phyloP scores from a whole-genome alignment of 92 coral and sea anemone genomes.

The Porites lobata region DNA sequence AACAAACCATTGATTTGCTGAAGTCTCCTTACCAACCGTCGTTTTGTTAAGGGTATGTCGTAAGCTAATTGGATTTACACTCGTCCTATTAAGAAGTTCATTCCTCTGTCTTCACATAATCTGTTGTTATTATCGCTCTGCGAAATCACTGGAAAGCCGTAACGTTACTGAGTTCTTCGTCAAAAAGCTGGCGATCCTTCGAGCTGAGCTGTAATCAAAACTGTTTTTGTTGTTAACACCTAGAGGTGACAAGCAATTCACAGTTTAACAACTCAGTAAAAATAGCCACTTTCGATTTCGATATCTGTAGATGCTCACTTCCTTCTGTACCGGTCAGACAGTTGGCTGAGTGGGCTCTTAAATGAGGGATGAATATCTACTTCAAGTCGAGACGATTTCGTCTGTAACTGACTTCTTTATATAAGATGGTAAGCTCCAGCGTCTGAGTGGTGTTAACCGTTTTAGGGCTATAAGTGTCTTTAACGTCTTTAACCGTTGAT shows the following conservation, averaged over 20 bases:
- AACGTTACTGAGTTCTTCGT: not conserved
- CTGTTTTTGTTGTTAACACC: not conserved
- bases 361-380: too few species aligned
- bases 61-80: not conserved
- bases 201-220: not conserved
- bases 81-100: not conserved
- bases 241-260: not conserved
- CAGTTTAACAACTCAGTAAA: not conserved
- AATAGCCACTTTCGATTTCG: not conserved
- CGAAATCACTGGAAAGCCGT: not conserved
- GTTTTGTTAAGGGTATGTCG: not conserved
- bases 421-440: too few species aligned
- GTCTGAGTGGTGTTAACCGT: too few species aligned
- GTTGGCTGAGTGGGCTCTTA: too few species aligned
- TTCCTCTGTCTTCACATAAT: not conserved
- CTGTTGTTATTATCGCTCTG: not conserved
- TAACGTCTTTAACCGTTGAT: not conserved
- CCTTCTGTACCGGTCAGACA: too few species aligned
- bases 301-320: too few species aligned
- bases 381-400: too few species aligned
- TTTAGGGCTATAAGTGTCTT: too few species aligned
- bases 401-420: too few species aligned
- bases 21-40: not conserved
- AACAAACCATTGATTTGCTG: slow-evolving; percentile 44
- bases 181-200: not conserved